Evolutionary conservation across 1,140 invertebrate genomes (phyloP).

Genomic region (Nasonia giraulti): DNA sequence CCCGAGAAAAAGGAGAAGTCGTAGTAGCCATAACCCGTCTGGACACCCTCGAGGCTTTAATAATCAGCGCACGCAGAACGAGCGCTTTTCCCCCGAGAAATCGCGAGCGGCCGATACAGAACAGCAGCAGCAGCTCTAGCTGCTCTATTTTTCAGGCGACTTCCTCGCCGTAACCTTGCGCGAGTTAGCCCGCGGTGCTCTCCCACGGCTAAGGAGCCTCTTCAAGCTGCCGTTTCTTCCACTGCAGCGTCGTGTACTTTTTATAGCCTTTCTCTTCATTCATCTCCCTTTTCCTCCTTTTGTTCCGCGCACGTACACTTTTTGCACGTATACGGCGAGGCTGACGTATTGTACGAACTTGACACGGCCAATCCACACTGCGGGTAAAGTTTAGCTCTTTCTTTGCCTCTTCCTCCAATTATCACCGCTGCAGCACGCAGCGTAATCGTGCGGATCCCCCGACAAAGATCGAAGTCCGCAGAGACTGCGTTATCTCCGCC

Average conservation of each 20-base stretch:
- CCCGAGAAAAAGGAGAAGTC: not conserved
- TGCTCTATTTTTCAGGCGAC: slow-evolving; percentile 14
- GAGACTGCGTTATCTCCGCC: not conserved
- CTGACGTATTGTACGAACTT: not conserved
- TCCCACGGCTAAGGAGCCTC: slow-evolving; percentile 32
- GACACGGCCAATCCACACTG: not conserved
- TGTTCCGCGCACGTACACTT: slow-evolving; percentile 2
- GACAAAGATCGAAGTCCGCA: not conserved
- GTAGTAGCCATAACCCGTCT: not conserved
- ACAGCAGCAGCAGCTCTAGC: not conserved
- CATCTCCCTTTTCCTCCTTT: not conserved
- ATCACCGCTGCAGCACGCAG: not conserved
- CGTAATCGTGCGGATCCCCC: not conserved
- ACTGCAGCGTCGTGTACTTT: not conserved
- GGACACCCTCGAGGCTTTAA: slow-evolving; percentile 27
- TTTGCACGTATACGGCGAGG: not conserved
- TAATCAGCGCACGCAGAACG: slow-evolving; percentile 32
- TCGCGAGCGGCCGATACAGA: not conserved
- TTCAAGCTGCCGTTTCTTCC: not conserved
- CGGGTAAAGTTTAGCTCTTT: not conserved
- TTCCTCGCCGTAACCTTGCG: not conserved
- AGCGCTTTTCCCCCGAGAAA: slow-evolving; percentile 20
- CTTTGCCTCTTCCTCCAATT: not conserved
- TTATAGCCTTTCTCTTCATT: not conserved
- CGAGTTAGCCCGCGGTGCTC: slow-evolving; percentile 8